Evolutionary conservation across 2,888 invertebrate genomes (phyloP).

Genomic region (Dasysyrphus albostriatus): DNA sequence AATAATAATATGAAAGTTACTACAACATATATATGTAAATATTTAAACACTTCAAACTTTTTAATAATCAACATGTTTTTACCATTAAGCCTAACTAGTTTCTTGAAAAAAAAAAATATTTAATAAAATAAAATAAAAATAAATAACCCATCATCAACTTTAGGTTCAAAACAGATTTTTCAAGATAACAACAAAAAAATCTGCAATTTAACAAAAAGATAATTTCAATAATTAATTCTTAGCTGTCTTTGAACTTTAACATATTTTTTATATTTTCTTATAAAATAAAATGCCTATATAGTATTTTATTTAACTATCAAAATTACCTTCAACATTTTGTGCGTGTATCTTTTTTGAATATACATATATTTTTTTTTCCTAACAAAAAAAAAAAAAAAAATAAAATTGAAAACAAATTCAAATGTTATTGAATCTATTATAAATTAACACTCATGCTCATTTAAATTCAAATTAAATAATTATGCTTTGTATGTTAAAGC

Average conservation of each 20-base stretch:
- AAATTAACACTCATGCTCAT: conserved; percentile 47
- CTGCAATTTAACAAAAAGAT: conserved; percentile 47
- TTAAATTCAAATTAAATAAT: conserved; percentile 59
- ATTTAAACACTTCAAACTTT: not conserved
- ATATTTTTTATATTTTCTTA: conserved; percentile 31
- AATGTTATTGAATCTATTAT: conserved; percentile 43
- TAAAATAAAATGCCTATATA: not conserved
- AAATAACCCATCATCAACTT: conserved; percentile 54
- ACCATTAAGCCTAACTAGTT: not conserved
- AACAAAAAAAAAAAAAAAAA: conserved; percentile 2
- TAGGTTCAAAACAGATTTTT: conserved; percentile 26
- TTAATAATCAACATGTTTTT: conserved; percentile 24
- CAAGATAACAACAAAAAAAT: conserved; percentile 10
- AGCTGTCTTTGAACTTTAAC: conserved; percentile 38
- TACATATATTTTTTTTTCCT: conserved; percentile 3
- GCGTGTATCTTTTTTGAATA: conserved; percentile 16
- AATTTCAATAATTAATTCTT: conserved; percentile 64
- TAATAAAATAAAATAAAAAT: not conserved
- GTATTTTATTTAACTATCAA: conserved; percentile 19
- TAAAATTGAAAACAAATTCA: conserved; percentile 32
- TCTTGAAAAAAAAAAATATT: conserved; percentile 24
- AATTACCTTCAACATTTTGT: conserved; percentile 20
- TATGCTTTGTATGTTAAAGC: conserved; percentile 42
- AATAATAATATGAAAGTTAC: conserved; percentile 10
- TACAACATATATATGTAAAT: not conserved